A percentile compares a stretch with the other conserved stretches of the same genome.
Evolutionary conservation across 2,797 vertebrate species (phyloP).

Genomic region (Enteromius radiatus): DNA sequence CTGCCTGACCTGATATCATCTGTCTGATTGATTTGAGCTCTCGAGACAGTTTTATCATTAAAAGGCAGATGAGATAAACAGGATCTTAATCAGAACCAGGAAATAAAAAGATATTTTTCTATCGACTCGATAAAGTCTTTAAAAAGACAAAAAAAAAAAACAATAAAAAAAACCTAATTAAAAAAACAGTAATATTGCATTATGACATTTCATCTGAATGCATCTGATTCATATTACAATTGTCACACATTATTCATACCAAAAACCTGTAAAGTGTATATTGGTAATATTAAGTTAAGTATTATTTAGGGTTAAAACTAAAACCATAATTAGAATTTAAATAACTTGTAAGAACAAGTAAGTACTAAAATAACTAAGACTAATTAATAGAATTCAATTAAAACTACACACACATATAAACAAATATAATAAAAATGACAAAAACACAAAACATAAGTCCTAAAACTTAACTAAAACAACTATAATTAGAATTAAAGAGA

Average conservation of each 20-base stretch:
- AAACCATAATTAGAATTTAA: no score
- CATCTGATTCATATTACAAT: background rate
- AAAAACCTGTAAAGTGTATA: background rate
- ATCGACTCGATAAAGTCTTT: background rate
- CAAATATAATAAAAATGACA: background rate
- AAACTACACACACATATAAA: background rate
- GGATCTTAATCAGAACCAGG: constrained; percentile 41
- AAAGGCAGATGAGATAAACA: constrained; percentile 26
- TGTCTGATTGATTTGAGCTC: constrained; percentile 47
- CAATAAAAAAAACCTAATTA: background rate
- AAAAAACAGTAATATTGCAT: background rate
- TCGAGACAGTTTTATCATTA: constrained; percentile 43
- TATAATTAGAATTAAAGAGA: background rate
- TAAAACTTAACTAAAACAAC: background rate
- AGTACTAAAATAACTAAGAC: no score
- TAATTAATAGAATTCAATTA: no score
- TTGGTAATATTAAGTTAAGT: background rate
- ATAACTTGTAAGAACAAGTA: no score
- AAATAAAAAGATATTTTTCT: background rate
- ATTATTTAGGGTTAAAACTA: background rate
- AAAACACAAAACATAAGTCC: background rate
- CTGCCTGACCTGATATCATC: constrained; percentile 39
- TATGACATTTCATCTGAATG: background rate
- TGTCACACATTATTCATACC: background rate
- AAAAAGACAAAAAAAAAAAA: background rate